Evolutionary conservation across 2,113 vertebrate species (phyloP).

Genomic region (Odocoileus hemionus): DNA sequence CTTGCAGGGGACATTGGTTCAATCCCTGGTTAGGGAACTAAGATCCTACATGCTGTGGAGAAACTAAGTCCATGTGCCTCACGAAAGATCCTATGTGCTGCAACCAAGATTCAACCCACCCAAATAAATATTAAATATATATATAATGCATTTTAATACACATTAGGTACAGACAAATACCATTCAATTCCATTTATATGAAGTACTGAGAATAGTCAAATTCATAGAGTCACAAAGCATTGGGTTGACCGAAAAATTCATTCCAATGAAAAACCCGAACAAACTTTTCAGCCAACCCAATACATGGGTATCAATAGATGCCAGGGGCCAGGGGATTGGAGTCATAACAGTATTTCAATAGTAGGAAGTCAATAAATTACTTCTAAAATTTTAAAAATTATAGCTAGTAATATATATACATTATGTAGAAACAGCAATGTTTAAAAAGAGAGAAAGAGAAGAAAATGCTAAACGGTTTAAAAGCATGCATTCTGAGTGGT

Average conservation of each 20-base stretch:
- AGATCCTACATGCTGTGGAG: neutral
- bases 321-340: neutral
- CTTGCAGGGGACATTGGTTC: neutral
- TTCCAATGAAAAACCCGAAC: neutral
- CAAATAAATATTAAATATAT: neutral
- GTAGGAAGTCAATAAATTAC: neutral
- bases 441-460: neutral
- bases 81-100: neutral
- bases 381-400: neutral
- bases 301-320: neutral
- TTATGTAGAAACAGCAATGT: neutral
- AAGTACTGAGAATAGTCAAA: neutral
- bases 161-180: neutral
- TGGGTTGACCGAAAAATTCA: neutral
- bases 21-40: neutral
- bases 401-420: too few relatives aligned
- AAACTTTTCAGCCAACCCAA: neutral
- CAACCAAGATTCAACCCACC: neutral
- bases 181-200: neutral
- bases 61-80: neutral
- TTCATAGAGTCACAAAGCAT: neutral
- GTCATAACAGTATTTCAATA: neutral
- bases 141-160: neutral
- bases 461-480: neutral
- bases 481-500: neutral